Evolutionary conservation across 2,113 vertebrate genomes (phyloP), one percentile per base, ranked within the genome.

Genomic region (Podiceps cristatus): DNA sequence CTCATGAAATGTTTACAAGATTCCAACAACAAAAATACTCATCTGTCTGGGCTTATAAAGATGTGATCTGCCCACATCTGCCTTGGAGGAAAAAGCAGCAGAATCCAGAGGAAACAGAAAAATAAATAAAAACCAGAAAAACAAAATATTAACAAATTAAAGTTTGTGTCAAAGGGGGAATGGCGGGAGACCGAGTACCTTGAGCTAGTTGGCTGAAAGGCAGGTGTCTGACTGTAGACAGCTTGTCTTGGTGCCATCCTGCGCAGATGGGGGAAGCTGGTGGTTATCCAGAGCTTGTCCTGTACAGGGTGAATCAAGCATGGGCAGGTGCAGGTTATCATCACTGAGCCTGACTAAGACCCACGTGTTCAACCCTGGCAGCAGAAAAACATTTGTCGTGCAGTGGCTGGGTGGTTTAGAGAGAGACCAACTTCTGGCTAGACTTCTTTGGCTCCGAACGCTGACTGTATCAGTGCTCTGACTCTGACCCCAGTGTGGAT

Each of bases 261-360:
- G 52, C 0, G 2, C 72, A 86, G 79, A 67, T 18, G 10, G 15
- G 8, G 28, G 20, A 68, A 85, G 33, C 55, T 92, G 44, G 60
- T 83, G 44, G 75, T 80, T 90, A 80, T 28, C 29, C 52, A 93
- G 83, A 85, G 20, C 49, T 94, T 44, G 19, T 28, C n/a, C 76
- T 35, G 12, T 58, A 55, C 35, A n/a, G 29, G 42, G 45, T 40
- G 49, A 93, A 75, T 90, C 74, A 95, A 86, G 55, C 28, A 69
- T 8, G 29, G 53, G 37, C 78, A 86, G 85, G 25, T 56, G 53
- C 24, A 47, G 40, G 50, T 69, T 7, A 88, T 66, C 45, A 40
- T 58, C 53, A 27, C 27, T 31, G 45, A 88, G 23, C 18, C 44
- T 78, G 76, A 86, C 85, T 49, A 56, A 79, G 53, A 93, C 11